Evolutionary conservation across 1,140 invertebrate genomes (phyloP).

Genomic region (Limonius californicus): DNA sequence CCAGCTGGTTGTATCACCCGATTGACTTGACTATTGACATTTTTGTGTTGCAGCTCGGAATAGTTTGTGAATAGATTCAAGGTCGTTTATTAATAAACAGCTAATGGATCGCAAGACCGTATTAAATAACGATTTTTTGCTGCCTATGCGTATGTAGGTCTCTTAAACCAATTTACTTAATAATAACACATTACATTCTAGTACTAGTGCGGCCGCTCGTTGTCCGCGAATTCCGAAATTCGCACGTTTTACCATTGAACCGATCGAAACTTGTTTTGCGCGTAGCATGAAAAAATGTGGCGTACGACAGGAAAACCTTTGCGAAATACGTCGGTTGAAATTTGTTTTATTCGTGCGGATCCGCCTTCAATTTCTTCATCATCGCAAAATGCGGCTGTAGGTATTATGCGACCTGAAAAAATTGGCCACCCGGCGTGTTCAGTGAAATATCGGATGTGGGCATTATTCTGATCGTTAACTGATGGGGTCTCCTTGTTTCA

Average conservation of each 20-base stretch:
- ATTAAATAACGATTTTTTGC: neutral
- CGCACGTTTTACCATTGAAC: too few species aligned
- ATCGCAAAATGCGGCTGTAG: constrained; percentile 5
- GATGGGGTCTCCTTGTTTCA: constrained; percentile 52
- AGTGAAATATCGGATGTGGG: constrained; percentile 6
- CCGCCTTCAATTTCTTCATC: constrained; percentile 14
- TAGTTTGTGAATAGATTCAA: constrained; percentile 6
- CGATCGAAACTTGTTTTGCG: too few species aligned
- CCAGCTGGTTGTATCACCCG: too few species aligned
- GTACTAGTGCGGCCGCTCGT: too few species aligned
- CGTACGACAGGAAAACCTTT: too few species aligned
- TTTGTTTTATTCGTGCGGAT: neutral
- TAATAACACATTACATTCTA: neutral
- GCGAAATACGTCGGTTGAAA: neutral
- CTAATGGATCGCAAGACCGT: neutral
- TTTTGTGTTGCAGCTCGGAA: neutral
- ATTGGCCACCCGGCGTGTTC: constrained; percentile 9
- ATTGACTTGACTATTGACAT: neutral
- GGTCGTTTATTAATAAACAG: constrained; percentile 4
- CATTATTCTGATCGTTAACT: constrained; percentile 10
- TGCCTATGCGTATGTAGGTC: neutral
- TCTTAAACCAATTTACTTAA: neutral
- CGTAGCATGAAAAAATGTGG: too few species aligned
- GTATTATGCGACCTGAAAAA: constrained; percentile 27
- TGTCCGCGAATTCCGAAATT: too few species aligned